A percentile compares a stretch with the other conserved stretches of the same genome.
Conservation (phyloP, 2,888 invertebrate species). For the Frankliniella fusca region DNA sequence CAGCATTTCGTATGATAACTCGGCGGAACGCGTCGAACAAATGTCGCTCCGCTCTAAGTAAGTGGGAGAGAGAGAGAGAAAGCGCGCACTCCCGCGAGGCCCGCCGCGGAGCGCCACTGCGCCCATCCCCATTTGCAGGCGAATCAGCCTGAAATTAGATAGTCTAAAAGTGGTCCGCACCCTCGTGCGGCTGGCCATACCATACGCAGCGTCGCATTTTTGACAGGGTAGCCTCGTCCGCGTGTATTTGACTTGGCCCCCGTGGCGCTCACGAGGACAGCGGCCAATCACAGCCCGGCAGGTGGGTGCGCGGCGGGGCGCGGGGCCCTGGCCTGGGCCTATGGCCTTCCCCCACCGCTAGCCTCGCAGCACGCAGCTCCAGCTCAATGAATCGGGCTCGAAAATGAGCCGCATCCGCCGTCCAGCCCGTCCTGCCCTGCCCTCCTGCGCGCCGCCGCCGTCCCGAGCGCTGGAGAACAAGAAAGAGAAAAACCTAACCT, state of each 20-base stretch:
- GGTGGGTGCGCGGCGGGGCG: not conserved
- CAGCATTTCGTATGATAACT: not conserved
- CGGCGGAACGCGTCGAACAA: not conserved
- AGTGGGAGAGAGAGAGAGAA: too few relatives aligned
- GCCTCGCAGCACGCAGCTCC: too few relatives aligned
- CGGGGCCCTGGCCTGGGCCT: not conserved
- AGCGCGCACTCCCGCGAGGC: too few relatives aligned
- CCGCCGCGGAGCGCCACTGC: too few relatives aligned
- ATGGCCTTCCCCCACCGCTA: not conserved
- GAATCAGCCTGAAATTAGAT: not conserved
- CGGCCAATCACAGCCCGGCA: too few relatives aligned
- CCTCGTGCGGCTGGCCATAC: too few relatives aligned
- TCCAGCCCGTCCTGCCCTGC: not conserved
- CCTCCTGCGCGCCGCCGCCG: not conserved
- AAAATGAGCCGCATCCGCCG: conserved; percentile 12
- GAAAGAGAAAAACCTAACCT: not conserved
- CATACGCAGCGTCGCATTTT: not conserved
- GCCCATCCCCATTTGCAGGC: too few relatives aligned
- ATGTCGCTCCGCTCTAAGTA: not conserved
- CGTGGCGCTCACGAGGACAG: too few relatives aligned
- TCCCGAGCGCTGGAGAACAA: not conserved
- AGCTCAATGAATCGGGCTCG: not conserved
- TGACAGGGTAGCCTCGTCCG: not conserved
- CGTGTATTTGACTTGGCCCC: too few relatives aligned
- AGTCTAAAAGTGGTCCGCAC: not conserved